Evolutionary conservation across 2,797 vertebrate genomes (phyloP).

Genomic region (Pelobates cultripes): DNA sequence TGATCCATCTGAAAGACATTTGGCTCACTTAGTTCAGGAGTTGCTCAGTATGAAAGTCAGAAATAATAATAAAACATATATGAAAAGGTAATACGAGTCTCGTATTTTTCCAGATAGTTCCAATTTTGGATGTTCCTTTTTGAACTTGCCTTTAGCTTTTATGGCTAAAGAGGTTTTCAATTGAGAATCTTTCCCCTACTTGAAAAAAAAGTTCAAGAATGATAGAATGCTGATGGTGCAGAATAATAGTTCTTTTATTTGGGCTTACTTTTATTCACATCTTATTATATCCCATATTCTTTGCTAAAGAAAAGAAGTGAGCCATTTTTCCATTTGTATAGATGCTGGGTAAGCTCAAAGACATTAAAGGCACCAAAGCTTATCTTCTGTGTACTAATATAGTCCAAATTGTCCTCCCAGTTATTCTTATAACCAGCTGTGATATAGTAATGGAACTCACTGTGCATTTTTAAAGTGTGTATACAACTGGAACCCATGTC

Average conservation of each 20-base stretch:
- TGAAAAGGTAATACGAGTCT: no score
- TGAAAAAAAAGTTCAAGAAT: no score
- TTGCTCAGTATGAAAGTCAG: no score
- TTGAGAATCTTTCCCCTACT: no score
- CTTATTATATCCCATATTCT: slow-evolving; percentile 27
- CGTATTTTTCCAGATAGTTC: no score
- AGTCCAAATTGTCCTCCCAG: slow-evolving; percentile 28
- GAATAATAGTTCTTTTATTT: not conserved
- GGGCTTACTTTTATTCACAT: slow-evolving; percentile 7
- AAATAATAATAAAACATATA: no score
- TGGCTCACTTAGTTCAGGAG: no score
- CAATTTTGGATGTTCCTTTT: no score
- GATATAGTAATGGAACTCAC: slow-evolving; percentile 29
- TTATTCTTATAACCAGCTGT: slow-evolving; percentile 39
- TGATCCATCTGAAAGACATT: no score
- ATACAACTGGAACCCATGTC: slow-evolving; percentile 40
- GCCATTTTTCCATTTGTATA: slow-evolving; percentile 31
- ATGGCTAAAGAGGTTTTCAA: no score
- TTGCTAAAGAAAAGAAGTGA: slow-evolving; percentile 7
- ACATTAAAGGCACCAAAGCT: slow-evolving; percentile 40
- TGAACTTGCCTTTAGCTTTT: no score
- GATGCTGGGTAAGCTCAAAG: slow-evolving; percentile 24
- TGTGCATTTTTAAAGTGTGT: slow-evolving; percentile 36
- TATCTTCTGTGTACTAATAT: slow-evolving; percentile 47
- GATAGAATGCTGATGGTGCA: not conserved